phyloP scores from a whole-genome alignment of 2,888 invertebrate species.

The Ametastegia equiseti region DNA sequence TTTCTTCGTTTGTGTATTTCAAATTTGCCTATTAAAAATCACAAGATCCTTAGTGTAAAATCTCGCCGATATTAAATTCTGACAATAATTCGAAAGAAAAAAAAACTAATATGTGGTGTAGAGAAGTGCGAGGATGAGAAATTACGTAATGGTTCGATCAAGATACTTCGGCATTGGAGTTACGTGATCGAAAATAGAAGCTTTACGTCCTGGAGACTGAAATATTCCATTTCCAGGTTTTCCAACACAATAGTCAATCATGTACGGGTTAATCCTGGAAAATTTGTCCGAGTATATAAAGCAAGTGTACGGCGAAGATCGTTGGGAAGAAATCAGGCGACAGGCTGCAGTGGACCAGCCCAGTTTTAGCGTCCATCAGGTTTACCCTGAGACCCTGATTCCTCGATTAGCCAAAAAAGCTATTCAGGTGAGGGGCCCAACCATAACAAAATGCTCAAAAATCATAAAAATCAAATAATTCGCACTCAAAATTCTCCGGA shows the following conservation, averaged over 20 bases:
- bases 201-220: background rate
- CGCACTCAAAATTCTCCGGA: background rate
- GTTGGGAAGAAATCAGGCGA: constrained; percentile 94
- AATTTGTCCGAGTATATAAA: constrained; percentile 96
- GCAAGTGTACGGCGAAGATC: constrained; percentile 94
- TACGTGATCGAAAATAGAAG: background rate
- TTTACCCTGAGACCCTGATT: constrained; percentile 94
- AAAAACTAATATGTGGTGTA: background rate
- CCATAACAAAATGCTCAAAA: background rate
- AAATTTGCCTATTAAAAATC: background rate
- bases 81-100: background rate
- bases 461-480: background rate
- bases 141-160: constrained; percentile 1
- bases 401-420: constrained; percentile 91
- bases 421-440: constrained; percentile 82
- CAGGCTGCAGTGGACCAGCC: constrained; percentile 92
- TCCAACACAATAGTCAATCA: constrained; percentile 72
- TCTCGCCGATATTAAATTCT: background rate
- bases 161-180: background rate
- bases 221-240: constrained; percentile 50
- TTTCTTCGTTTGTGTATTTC: background rate
- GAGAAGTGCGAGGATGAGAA: constrained; percentile 44
- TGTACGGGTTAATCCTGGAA: constrained; percentile 98
- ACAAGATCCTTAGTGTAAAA: background rate
- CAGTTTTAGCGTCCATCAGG: constrained; percentile 93